Evolutionary conservation across 23 tunicate species (phyloP).

Genomic region (Botrylloides violaceus): DNA sequence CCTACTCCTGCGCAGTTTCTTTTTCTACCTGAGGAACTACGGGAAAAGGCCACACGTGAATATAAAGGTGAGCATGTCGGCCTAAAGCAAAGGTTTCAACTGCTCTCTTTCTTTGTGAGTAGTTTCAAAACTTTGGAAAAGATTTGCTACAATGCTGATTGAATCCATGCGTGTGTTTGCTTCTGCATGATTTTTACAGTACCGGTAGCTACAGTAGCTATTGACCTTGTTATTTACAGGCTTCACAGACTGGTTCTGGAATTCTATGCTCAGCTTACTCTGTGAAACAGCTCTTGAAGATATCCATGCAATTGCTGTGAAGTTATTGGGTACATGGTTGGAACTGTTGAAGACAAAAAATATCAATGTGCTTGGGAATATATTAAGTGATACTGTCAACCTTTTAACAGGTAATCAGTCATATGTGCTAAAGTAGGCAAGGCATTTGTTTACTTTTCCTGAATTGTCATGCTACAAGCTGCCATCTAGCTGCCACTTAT

Average conservation of each 20-base stretch:
- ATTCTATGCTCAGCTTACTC: conserved; percentile 26
- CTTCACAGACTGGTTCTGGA: conserved; percentile 19
- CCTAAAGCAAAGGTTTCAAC: neutral
- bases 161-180: neutral
- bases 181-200: no score
- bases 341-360: conserved; percentile 60
- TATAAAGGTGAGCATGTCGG: conserved; percentile 20
- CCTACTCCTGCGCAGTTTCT: conserved; percentile 52
- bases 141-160: neutral
- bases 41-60: neutral
- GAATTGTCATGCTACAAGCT: neutral
- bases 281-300: conserved; percentile 6
- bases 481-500: neutral
- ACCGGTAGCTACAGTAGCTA: no score
- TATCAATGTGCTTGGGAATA: conserved; percentile 13
- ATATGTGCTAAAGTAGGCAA: neutral
- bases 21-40: neutral
- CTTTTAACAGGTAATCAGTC: conserved; percentile 26
- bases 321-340: conserved; percentile 17
- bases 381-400: conserved; percentile 10
- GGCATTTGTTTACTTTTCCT: neutral
- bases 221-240: conserved; percentile 34
- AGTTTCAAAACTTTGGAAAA: neutral
- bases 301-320: conserved; percentile 33
- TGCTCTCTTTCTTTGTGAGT: neutral